Conservation (phyloP, 2,888 invertebrate genomes). For the Antitype chi region DNA sequence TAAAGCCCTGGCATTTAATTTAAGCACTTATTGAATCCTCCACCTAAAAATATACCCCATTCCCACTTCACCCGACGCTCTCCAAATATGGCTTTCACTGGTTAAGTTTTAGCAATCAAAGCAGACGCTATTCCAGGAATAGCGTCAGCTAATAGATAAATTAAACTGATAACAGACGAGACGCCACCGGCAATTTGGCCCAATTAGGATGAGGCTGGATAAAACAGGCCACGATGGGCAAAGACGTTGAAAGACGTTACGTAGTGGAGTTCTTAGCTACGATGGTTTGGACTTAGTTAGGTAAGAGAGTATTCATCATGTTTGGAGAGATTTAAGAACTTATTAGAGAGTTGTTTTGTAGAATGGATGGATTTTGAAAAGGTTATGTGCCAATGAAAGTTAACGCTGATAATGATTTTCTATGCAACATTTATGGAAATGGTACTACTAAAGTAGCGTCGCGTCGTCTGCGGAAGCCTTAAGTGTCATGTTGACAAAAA, state of each 20-base stretch:
- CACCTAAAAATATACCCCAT: slow-evolving; percentile 26
- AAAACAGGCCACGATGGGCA: slow-evolving; percentile 28
- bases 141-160: slow-evolving; percentile 81
- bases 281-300: neutral
- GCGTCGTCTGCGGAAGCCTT: no score
- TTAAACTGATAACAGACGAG: slow-evolving; percentile 79
- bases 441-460: no score
- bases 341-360: neutral
- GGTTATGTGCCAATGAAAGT: neutral
- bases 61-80: slow-evolving; percentile 16
- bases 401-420: neutral
- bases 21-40: slow-evolving; percentile 34
- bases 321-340: no score
- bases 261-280: neutral
- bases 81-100: slow-evolving; percentile 40
- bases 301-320: neutral
- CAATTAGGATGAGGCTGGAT: slow-evolving; percentile 69
- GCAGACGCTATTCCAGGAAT: slow-evolving; percentile 73
- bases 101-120: slow-evolving; percentile 64
- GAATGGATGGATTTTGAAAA: neutral
- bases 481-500: no score
- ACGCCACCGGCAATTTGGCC: slow-evolving; percentile 79
- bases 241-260: neutral
- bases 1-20: neutral
- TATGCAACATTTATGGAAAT: no score